Evolutionary conservation across 2,888 invertebrate genomes (phyloP).

Genomic region (Coremacera marginata): DNA sequence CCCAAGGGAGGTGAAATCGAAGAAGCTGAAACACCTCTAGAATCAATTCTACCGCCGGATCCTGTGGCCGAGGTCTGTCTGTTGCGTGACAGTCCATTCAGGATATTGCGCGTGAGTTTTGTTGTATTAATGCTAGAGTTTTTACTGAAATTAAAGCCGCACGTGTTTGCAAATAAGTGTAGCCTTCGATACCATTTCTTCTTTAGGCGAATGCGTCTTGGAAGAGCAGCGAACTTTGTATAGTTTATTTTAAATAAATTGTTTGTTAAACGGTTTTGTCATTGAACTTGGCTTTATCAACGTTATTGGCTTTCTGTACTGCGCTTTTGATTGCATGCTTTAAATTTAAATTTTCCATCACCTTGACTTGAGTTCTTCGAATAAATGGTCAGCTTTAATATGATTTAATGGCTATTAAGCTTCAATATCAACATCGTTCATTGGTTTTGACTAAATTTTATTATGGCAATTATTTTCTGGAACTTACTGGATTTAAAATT

Average conservation of each 20-base stretch:
- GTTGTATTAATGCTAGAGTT: neutral
- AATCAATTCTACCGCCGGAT: conserved; percentile 64
- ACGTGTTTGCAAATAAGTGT: too few species aligned
- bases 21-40: conserved; percentile 62
- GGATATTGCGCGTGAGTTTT: conserved; percentile 68
- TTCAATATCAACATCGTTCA: too few species aligned
- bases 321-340: neutral
- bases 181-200: too few species aligned
- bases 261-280: neutral
- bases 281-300: neutral
- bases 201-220: neutral
- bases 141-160: too few species aligned
- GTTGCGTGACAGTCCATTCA: conserved; percentile 75
- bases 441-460: too few species aligned
- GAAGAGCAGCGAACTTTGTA: conserved; percentile 12
- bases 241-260: neutral
- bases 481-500: too few species aligned
- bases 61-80: conserved; percentile 73
- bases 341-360: neutral
- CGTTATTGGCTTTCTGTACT: neutral
- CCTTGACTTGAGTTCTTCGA: neutral
- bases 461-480: too few species aligned
- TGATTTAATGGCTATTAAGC: too few species aligned
- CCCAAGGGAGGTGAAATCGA: conserved; percentile 59
- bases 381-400: too few species aligned